These are phyloP conservation scores for Sylvia atricapilla DNA, from an alignment of 2,113 vertebrate genomes.

Conservation along the genomic window DNA sequence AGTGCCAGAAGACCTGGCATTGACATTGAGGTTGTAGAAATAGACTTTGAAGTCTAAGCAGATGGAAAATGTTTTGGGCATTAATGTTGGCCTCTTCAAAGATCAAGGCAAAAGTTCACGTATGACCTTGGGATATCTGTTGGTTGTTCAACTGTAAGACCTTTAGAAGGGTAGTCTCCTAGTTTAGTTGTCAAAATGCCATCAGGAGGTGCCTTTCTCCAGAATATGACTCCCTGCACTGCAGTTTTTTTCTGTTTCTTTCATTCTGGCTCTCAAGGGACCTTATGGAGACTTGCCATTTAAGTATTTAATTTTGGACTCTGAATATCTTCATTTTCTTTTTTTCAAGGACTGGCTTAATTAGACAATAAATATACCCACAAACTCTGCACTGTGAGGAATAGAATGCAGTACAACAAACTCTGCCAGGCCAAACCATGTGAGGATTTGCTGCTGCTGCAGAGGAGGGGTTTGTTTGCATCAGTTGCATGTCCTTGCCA, in stretches of 20 bases:
- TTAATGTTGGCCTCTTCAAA: background rate
- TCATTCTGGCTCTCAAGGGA: background rate
- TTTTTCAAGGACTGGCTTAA: background rate
- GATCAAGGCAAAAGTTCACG: background rate
- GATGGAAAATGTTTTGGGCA: background rate
- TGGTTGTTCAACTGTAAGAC: background rate
- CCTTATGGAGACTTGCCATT: background rate
- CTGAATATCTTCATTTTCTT: background rate
- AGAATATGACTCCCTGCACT: background rate
- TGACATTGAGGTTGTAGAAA: background rate
- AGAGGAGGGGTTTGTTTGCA: background rate
- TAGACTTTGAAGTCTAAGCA: background rate
- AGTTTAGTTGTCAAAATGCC: background rate
- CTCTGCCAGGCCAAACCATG: background rate
- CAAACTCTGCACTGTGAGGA: background rate
- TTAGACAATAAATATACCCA: background rate
- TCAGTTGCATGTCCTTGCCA: background rate
- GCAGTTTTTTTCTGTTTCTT: background rate
- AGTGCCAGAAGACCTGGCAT: background rate
- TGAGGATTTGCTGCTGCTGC: background rate
- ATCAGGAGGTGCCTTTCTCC: background rate
- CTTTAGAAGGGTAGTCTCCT: background rate
- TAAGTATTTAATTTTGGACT: background rate
- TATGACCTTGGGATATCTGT: background rate
- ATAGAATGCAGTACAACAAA: background rate